Base-by-base conservation (phyloP, 2,113 vertebrate genomes). In the Muscicapa adusta region DNA sequence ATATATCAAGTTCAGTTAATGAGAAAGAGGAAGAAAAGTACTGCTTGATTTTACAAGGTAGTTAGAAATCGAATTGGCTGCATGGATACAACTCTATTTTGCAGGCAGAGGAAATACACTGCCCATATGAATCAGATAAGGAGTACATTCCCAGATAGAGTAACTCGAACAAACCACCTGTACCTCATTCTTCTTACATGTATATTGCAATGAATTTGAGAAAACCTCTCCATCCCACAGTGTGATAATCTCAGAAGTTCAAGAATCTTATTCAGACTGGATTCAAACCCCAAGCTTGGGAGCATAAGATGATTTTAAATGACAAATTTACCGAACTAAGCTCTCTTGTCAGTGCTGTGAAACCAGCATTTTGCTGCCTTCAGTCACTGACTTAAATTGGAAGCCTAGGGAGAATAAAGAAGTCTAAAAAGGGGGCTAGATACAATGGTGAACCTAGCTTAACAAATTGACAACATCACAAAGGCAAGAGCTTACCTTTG, bases 281-380 rank as follows among this genome's bases (percentile, higher is more conserved):
- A 68, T 84, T 79, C 77, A 29, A 63, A 42, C 20, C 53, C 71
- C 91, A 70, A 36, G 40, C 84, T 57, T 62, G 31, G 23, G 36
- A 38, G 26, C 2, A 9, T 0, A 62, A 28, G 40, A 57, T 43
- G 25, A 89, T 88, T 94, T 89, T 78, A 92, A 94, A 93, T 19
- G 12, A 28, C 93, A 95, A 93, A 86, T 48, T 45, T 66, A 42
- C 63, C 82, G 67, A 91, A 85, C 47, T 94, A 24, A 31, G 62
- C 62, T 80, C 42, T 85, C 77, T 42, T 82, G 70, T 83, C 67
- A 60, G 43, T 57, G 53, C 63, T 94, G 45, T 91, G 85, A 85
- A 79, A 76, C 40, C 29, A 65, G 53, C 57, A 67, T 79, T 96
- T 94, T 94, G 43, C 85, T 89, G 79, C 54, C 51, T 95, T 94